Evolutionary conservation across 2,113 vertebrate genomes (phyloP), one percentile per base, ranked within the genome.

Genomic region (Anarhynchus alexandrinus): DNA sequence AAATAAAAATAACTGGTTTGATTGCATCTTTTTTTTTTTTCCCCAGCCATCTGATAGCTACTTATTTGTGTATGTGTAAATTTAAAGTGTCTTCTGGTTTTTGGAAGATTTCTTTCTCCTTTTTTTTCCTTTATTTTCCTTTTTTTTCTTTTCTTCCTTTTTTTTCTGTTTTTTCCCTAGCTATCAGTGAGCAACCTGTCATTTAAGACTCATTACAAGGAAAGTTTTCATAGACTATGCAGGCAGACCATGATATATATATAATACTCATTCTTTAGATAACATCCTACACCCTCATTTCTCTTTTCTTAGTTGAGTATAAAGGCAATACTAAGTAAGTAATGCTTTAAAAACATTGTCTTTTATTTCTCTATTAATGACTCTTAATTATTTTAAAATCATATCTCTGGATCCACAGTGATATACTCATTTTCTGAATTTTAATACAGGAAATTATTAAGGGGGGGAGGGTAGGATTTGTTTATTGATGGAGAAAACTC

Each of bases 291-390:
- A 43, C n/a, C 57, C 9, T 59, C 5, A 12, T 32, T 82, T 58
- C 30, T 87, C 18, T 51, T 51, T 51, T 51, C 49, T 51, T 25
- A 51, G 49, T 51, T 51, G 49, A 90, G 15, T 49, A 20, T 34
- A 81, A 89, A 82, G 12, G 4, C 7, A 77, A 78, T 40, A 36
- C 7, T 58, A 73, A 78, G 42, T 18, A 52, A 15, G 2, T 1
- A 78, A 76, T 92, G 15, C 16, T 95, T 96, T 94, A 91, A 94
- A 94, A 89, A 49, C 26, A 26, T 55, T 83, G 45, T 36, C 2
- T 69, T 72, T 71, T 81, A 36, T 47, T 82, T 16, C 13, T 80
- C 15, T 59, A 10, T 52, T 57, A 57, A 45, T 59, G 27, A 61
- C 15, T 54, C 10, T 29, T 34, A 72, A 43, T 58, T 69, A 40